Evolutionary conservation across 2,888 invertebrate species (phyloP), one percentile per base, ranked within the genome.

Genomic region (Thymelicus sylvestris): DNA sequence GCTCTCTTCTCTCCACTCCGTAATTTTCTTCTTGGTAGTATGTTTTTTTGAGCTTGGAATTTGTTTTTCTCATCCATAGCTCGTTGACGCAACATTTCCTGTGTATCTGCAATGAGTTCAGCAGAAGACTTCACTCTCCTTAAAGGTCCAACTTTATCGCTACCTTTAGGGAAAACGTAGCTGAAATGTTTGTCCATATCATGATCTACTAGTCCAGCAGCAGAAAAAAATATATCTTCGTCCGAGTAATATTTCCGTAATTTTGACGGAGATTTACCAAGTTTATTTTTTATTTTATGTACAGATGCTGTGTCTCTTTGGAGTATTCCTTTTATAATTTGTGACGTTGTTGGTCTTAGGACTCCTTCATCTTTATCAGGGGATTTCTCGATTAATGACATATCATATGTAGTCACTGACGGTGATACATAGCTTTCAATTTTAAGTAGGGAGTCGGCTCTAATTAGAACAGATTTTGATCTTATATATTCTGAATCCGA

Each of bases 21-120:
- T 72, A 3, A 44, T 44, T 63, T 74, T 55, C 62, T 75, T 66
- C 24, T 74, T 70, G 38, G 67, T 47, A 39, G 66, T 77, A 63
- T 72, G 70, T 62, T 74, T 78, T 19, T 60, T 41, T 41, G 41
- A 41, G 41, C 8, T 60, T 60, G 15, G 5, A 66, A 76, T 73
- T 66, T 80, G 71, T 72, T 79, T 74, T 72, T 78, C 72, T 76
- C 76, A 48, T 60, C 48, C 4, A 39, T 55, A 24, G 44, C 62
- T 48, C 62, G 81, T 44, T 67, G 74, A 60, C 73, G 59, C 44
- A 85, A 72, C 76, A 76, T 85, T 72, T 86, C 80, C 77, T 80
- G 77, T 5, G 82, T 84, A 62, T 85, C 78, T 79, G 78, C 82
- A 61, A 89, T 84, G 57, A 90, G 77, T 74, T 87, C 85, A 13